Base-by-base conservation (phyloP, 1,140 invertebrate genomes). In the Dendrolimus kikuchii region DNA sequence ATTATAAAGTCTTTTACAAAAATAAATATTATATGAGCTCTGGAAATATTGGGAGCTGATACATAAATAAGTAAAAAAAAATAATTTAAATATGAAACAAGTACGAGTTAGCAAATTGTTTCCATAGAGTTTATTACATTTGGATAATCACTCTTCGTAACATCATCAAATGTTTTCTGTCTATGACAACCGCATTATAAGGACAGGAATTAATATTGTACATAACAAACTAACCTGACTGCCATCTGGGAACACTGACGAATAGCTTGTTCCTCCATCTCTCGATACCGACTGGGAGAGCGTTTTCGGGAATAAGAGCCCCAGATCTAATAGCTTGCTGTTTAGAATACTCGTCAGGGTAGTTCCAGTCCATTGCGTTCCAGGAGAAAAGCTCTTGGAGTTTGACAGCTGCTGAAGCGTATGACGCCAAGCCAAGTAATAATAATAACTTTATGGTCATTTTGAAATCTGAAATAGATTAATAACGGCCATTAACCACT, bases 211-310 rank as follows among this genome's bases (percentile, higher is more conserved):
- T 37, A 50, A 1, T 5, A 5, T 81, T 69, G 72, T 86, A 5
- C 68, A 23, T 23, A 68, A 37, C 69, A 68, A n/a, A 87, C 68
- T 58, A 82, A 83, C 81, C 82, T 51, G 71, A 53, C 44, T 88
- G 88, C 94, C 93, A 95, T 64, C 94, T 90, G 1, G 94, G 94
- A 2, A 95, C 92, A 36, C 90, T 91, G 38, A 95, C 90, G 70
- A 95, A 95, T 0, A 95, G 81, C 57, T 94, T 94, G 62, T 95
- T 92, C 40, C 86, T 88, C 91, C 92, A 94, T 52, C 94, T 87
- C 79, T 95, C 94, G 38, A 95, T 92, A 7, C 94, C 94, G 4
- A 95, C 93, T 2, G 94, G 94, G 4, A 95, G 75, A 43, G 90
- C 92, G 67, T 95, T 95, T 74, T 93, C 90, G 0, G 92, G 93